phyloP scores from a whole-genome alignment of 1,140 invertebrate genomes.

The Spodoptera litura region DNA sequence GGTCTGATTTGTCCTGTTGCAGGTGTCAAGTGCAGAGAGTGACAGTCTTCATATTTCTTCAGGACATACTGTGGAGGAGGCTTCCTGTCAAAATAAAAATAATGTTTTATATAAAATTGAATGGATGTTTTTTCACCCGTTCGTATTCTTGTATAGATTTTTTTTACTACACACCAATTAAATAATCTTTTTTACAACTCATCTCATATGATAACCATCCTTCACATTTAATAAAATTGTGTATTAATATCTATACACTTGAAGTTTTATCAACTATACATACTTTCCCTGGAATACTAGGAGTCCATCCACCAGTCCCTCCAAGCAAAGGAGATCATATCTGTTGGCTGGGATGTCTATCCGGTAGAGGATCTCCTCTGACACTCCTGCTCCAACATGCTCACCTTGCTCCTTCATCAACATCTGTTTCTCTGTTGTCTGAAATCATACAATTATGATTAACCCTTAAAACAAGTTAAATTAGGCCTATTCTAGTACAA shows the following conservation, averaged over 20 bases:
- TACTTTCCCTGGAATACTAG: constrained; percentile 96
- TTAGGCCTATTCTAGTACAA: background rate
- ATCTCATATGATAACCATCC: background rate
- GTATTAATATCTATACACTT: no score
- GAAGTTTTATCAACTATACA: constrained; percentile 64
- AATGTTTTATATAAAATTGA: no score
- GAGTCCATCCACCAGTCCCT: constrained; percentile 95
- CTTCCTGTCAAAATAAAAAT: constrained; percentile 86
- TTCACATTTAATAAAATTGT: background rate
- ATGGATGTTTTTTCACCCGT: no score
- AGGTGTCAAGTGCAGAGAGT: constrained; percentile 90
- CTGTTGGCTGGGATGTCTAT: constrained; percentile 99
- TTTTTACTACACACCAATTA: no score
- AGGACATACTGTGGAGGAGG: constrained; percentile 88
- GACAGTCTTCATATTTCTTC: constrained; percentile 86
- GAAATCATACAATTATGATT: constrained; percentile 52
- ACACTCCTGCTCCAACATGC: constrained; percentile 87
- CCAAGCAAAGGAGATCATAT: constrained; percentile 98
- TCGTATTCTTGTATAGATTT: no score
- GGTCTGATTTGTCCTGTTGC: constrained; percentile 92
- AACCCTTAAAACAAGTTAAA: background rate
- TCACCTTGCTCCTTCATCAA: constrained; percentile 95
- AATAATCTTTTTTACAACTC: no score
- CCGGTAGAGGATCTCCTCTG: constrained; percentile 95
- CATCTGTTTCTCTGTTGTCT: constrained; percentile 97